Percentiles rank a stretch among this genome's conserved stretches.
Conservation (phyloP, 2,113 vertebrate genomes). For the Recurvirostra avosetta region DNA sequence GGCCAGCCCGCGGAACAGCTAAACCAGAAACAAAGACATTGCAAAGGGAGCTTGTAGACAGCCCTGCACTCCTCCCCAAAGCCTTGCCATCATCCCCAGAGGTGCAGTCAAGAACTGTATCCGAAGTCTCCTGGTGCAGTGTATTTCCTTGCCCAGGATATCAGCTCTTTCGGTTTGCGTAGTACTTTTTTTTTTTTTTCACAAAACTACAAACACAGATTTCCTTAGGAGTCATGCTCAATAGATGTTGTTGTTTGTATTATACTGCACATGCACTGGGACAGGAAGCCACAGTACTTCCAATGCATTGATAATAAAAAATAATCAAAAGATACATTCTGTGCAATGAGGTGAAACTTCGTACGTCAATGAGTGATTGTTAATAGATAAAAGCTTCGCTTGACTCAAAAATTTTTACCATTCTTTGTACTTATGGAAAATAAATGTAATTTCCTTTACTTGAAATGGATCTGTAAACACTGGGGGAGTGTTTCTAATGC, state of each 20-base stretch:
- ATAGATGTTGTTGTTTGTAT: background rate
- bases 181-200: background rate
- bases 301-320: conserved; percentile 19
- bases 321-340: background rate
- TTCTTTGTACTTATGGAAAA: background rate
- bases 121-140: background rate
- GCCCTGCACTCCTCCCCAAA: background rate
- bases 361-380: background rate
- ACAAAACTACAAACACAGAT: background rate
- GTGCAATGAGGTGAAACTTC: background rate
- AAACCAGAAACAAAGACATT: background rate
- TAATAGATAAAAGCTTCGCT: background rate
- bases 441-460: background rate
- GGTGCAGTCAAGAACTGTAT: background rate
- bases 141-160: conserved; percentile 28
- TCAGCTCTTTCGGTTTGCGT: rapidly evolving
- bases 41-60: background rate
- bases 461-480: background rate
- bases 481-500: background rate
- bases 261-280: background rate
- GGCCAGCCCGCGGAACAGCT: background rate
- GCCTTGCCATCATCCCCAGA: background rate
- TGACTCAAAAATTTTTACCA: background rate
- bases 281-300: conserved; percentile 16
- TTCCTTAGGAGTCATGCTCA: conserved; percentile 10